Evolutionary conservation across 2,797 vertebrate genomes (phyloP), one percentile per base, ranked within the genome.

Genomic region (Hypotaenidia philippensis): DNA sequence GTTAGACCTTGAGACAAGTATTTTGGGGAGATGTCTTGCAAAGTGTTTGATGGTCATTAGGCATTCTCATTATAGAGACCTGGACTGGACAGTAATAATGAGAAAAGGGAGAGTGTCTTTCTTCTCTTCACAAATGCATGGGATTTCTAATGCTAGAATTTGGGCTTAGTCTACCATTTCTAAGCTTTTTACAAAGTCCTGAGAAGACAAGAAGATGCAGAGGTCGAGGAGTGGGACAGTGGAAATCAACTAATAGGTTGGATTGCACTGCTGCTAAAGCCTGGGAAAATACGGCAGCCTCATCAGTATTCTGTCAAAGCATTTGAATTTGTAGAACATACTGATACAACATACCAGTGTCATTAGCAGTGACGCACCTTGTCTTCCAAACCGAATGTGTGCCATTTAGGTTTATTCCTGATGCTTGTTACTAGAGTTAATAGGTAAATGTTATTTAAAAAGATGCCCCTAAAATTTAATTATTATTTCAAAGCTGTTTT

Each of bases 401-500:
- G 21, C 41, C 45, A 82, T 95, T 82, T 95, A 56, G n/a, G 20
- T 90, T 92, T 90, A 70, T 92, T 95, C 79, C 86, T 91, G 70
- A 85, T 93, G 87, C 79, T 87, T 91, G 29, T 90, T 95, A 75
- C 41, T 72, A 14, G 76, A 90, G 69, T 88, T 94, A 94, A 94
- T 89, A 95, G 77, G 45, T 90, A 96, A 96, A 94, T 93, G 32
- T 89, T 94, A 59, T 94, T 96, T 94, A 19, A 95, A 93, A 94
- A 79, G 59, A 92, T 93, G 57, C 6, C 41, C 15, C 32, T 89
- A 79, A 93, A 89, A 97, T 89, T 44, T 72, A 84, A 92, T 97
- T 97, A 93, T 76, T 84, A 68, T 94, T 95, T 95, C 90, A 92
- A 57, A 94, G 88, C 38, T 86, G 87, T 90, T 96, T 96, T 91